A percentile compares a stretch with the other conserved stretches of the same genome.
Conservation (phyloP, 2,888 invertebrate species). For the Ditula angustiorana region DNA sequence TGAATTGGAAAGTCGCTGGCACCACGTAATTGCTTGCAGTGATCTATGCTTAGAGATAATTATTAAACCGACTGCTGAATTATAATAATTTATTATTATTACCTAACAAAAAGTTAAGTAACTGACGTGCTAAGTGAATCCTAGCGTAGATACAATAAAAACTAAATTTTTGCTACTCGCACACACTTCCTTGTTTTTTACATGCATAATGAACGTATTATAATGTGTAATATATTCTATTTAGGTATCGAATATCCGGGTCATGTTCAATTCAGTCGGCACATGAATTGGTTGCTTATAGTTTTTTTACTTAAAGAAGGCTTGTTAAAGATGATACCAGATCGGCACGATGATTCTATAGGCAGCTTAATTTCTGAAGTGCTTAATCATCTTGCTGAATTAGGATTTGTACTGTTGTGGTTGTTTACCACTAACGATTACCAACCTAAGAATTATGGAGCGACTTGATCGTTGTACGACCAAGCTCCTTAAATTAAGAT, state of each 20-base stretch:
- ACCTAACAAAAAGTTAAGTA: slow-evolving; percentile 32
- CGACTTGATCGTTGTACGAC: no score
- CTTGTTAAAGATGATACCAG: not conserved
- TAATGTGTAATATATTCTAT: slow-evolving; percentile 47
- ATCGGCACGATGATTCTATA: not conserved
- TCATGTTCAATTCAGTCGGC: slow-evolving; percentile 42
- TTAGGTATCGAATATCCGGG: slow-evolving; percentile 56
- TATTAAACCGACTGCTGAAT: not conserved
- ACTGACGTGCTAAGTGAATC: slow-evolving; percentile 38
- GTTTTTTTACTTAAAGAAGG: not conserved
- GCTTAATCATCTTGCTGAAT: not conserved
- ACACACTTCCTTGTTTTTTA: slow-evolving; percentile 64
- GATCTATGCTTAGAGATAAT: slow-evolving; percentile 8
- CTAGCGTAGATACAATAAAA: slow-evolving; percentile 36
- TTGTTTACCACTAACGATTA: not conserved
- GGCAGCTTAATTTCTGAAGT: not conserved
- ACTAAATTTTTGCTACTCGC: slow-evolving; percentile 58
- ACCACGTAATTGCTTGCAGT: slow-evolving; percentile 6
- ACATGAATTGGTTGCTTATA: slow-evolving; percentile 32
- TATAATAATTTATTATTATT: slow-evolving; percentile 23
- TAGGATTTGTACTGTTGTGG: not conserved
- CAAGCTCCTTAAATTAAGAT: no score
- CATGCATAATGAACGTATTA: slow-evolving; percentile 48
- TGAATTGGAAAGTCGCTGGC: slow-evolving; percentile 26
- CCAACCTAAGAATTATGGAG: no score